phyloP scores from a whole-genome alignment of 2,888 invertebrate species.

The Cotesia congregata region DNA sequence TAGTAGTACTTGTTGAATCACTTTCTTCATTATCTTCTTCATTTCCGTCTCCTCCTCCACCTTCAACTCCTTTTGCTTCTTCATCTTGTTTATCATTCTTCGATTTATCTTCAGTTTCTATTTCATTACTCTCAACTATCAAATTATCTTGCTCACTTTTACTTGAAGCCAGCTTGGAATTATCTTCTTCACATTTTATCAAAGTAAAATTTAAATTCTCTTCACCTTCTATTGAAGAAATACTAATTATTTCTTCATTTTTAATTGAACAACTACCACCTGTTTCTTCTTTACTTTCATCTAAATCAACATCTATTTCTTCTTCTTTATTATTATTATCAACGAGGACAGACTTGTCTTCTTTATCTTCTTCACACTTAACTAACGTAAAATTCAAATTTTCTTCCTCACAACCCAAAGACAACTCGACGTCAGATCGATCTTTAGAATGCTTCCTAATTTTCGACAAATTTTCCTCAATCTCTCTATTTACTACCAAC shows the following conservation, averaged over 20 bases:
- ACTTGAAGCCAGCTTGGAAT: not conserved
- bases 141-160: not conserved
- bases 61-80: constrained; percentile 31
- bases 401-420: not conserved
- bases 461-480: not conserved
- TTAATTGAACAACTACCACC: too few species aligned
- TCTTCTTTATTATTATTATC: too few species aligned
- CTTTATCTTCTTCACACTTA: not conserved
- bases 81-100: not conserved
- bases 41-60: constrained; percentile 38
- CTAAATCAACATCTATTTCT: too few species aligned
- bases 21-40: constrained; percentile 5
- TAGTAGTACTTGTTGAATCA: not conserved
- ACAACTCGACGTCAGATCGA: not conserved
- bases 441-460: not conserved
- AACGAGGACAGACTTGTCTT: too few species aligned
- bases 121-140: not conserved
- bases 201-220: not conserved
- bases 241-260: too few species aligned
- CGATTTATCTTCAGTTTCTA: not conserved
- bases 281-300: too few species aligned
- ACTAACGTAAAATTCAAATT: not conserved
- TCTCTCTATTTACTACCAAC: not conserved
- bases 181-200: not conserved
- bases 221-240: not conserved